Percentiles rank a stretch among this genome's conserved stretches.
phyloP scores from a whole-genome alignment of 2,888 invertebrate species.

The Nasonia oneida region DNA sequence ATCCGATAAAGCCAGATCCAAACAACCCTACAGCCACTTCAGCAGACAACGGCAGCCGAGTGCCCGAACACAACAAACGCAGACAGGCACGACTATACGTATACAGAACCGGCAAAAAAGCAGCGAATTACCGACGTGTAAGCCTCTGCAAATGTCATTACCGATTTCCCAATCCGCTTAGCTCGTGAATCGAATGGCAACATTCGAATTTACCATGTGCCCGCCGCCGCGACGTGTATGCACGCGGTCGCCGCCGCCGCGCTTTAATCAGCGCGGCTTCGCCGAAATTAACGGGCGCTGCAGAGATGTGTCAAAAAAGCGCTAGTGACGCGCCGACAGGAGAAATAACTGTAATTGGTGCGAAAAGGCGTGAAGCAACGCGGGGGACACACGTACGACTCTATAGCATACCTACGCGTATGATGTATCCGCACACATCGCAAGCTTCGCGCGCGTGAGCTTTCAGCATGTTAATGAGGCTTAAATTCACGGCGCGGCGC shows the following conservation, averaged over 20 bases:
- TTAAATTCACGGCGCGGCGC: slow-evolving; percentile 29
- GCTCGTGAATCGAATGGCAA: slow-evolving; percentile 11
- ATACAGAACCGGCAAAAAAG: background rate
- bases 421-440: background rate
- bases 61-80: background rate
- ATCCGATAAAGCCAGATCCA: background rate
- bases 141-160: slow-evolving; percentile 25
- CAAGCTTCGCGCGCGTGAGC: background rate
- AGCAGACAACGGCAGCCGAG: slow-evolving; percentile 5
- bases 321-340: background rate
- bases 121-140: slow-evolving; percentile 30
- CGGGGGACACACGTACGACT: background rate
- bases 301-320: slow-evolving; percentile 12
- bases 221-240: background rate
- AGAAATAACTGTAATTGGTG: slow-evolving; percentile 39
- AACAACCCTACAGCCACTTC: background rate
- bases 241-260: background rate
- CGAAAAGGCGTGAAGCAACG: slow-evolving; percentile 26
- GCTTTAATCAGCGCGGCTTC: slow-evolving; percentile 37
- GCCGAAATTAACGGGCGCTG: slow-evolving; percentile 13
- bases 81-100: background rate
- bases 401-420: background rate
- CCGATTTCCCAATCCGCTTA: slow-evolving; percentile 37
- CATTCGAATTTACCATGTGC: slow-evolving; percentile 22
- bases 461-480: slow-evolving; percentile 46